A percentile compares a stretch with the other conserved stretches of the same genome.
phyloP scores from a whole-genome alignment of 2,113 vertebrate species.

The Menura novaehollandiae region DNA sequence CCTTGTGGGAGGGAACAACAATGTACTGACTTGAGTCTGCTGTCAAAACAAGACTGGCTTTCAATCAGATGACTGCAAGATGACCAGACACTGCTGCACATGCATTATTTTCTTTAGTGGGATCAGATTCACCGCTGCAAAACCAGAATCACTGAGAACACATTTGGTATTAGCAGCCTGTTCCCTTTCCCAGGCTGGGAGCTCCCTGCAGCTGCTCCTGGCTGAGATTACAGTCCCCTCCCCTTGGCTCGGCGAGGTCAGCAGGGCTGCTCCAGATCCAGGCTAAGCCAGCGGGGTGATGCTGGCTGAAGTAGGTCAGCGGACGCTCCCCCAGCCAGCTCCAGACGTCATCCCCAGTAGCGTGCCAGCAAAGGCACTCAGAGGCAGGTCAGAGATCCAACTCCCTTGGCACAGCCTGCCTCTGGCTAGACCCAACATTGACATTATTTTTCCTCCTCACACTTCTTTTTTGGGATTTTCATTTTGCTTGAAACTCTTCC shows the following conservation, averaged over 20 bases:
- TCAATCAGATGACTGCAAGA: background rate
- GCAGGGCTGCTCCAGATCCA: background rate
- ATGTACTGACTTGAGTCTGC: background rate
- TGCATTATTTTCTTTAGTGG: rapidly evolving
- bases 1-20: background rate
- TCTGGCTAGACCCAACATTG: background rate
- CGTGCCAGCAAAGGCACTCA: background rate
- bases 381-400: background rate
- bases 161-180: background rate
- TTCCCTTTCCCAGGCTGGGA: background rate
- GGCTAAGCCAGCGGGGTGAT: background rate
- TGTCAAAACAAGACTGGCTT: background rate
- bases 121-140: background rate
- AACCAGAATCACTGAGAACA: background rate
- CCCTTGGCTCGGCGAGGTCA: background rate
- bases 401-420: background rate
- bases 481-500: background rate
- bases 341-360: background rate
- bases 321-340: background rate
- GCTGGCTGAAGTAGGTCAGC: background rate
- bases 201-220: background rate
- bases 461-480: background rate
- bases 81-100: background rate
- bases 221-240: background rate
- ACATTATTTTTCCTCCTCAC: background rate